These are phyloP conservation scores for Bostrychus sinensis DNA, from an alignment of 2,113 vertebrate genomes.

Conservation along the genomic window DNA sequence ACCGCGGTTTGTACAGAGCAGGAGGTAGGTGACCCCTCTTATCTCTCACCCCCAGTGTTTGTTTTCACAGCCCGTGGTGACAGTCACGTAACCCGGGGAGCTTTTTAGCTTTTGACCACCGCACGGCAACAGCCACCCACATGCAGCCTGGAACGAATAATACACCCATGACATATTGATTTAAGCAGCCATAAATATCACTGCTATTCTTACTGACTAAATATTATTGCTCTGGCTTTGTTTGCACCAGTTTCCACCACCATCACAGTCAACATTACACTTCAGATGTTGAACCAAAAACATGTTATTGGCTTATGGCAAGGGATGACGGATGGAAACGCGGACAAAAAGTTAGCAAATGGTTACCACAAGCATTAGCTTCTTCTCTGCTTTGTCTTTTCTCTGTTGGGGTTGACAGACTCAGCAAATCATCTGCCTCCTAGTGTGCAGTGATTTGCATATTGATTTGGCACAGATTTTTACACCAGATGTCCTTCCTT, in stretches of 20 bases:
- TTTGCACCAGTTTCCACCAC: slow-evolving; percentile 17
- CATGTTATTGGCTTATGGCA: background rate
- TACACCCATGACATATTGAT: slow-evolving; percentile 42
- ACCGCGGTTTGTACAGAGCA: background rate
- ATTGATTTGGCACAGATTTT: too few species aligned
- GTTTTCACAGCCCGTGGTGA: slow-evolving; percentile 68
- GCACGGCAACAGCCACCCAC: slow-evolving; percentile 20
- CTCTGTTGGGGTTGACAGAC: too few species aligned
- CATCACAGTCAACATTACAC: background rate
- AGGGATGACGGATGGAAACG: background rate
- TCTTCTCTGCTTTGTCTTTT: too few species aligned
- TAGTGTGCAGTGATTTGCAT: too few species aligned
- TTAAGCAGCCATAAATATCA: slow-evolving; percentile 19
- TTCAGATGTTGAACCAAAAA: slow-evolving; percentile 1
- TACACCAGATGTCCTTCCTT: too few species aligned
- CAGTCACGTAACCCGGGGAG: slow-evolving; percentile 54
- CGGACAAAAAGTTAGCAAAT: background rate
- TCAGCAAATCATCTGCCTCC: too few species aligned
- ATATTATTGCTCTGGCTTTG: slow-evolving; percentile 8
- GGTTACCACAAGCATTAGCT: background rate
- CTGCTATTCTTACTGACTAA: slow-evolving; percentile 27
- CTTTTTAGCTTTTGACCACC: slow-evolving; percentile 37
- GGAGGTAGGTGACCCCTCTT: slow-evolving; percentile 62
- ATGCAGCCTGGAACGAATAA: slow-evolving; percentile 54
- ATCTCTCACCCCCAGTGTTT: slow-evolving; percentile 69